Conservation (phyloP, 2,797 vertebrate species). For the Vireo griseus region DNA sequence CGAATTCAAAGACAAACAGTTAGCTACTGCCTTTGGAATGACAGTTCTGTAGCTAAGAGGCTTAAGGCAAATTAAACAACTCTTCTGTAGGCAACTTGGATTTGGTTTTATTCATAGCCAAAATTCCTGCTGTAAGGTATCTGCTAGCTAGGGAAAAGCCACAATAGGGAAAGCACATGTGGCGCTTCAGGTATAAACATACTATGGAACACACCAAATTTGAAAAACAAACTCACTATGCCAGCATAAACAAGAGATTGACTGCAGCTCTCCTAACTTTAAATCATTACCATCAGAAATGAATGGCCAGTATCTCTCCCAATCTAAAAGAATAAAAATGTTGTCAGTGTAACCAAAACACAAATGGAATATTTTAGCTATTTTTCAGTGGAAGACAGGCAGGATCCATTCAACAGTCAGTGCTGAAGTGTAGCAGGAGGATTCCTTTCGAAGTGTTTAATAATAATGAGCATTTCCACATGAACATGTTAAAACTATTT, state of each 20-base stretch:
- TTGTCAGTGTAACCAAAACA: not conserved
- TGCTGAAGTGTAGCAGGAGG: not conserved
- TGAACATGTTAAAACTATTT: not conserved
- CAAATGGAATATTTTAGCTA: not conserved
- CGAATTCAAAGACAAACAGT: not conserved
- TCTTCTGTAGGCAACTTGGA: not conserved
- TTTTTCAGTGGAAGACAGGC: not conserved
- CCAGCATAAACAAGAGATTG: not conserved
- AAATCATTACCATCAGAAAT: not conserved
- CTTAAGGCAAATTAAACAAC: not conserved
- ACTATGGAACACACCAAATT: not conserved
- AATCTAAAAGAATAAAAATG: not conserved
- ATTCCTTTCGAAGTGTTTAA: slow-evolving; percentile 3
- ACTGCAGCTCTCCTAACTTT: not conserved
- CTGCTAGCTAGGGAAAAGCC: not conserved
- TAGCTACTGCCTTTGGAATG: not conserved
- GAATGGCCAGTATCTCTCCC: not conserved
- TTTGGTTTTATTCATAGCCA: not conserved
- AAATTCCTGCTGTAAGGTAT: not conserved
- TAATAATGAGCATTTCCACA: not conserved
- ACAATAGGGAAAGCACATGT: not conserved
- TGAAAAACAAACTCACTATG: not conserved
- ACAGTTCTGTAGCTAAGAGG: not conserved
- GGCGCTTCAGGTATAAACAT: not conserved
- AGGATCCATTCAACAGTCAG: not conserved